These are phyloP conservation scores for Ganaspis sp. DNA, from an alignment of 1,140 invertebrate species.

Conservation along the genomic window DNA sequence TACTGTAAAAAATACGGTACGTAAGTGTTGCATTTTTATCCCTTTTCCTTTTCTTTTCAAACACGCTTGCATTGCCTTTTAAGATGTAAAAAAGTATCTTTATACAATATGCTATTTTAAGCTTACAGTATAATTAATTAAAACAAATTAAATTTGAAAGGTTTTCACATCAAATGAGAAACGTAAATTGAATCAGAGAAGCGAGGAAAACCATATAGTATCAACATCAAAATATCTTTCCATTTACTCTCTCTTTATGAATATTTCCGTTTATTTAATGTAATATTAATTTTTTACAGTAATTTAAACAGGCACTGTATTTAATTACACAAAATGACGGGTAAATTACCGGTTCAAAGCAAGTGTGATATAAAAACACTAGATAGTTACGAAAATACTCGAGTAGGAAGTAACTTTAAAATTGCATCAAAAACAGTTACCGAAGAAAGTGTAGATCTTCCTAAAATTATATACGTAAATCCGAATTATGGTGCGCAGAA, in stretches of 20 bases:
- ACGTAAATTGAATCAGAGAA: no score
- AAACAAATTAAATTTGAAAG: no score
- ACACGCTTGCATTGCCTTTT: no score
- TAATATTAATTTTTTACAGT: not conserved
- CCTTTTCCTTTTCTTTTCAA: not conserved
- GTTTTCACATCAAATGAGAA: no score
- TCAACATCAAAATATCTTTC: no score
- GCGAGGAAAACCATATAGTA: no score
- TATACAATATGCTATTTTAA: no score
- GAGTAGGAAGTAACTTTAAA: not conserved
- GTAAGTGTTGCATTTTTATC: not conserved
- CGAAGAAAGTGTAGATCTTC: not conserved
- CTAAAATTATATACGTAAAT: constrained; percentile 57
- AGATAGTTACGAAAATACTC: not conserved
- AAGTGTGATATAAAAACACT: not conserved
- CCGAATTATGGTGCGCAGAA: constrained; percentile 55
- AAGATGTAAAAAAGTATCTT: no score
- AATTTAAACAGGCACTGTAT: not conserved
- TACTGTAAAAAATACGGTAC: not conserved
- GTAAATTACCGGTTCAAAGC: not conserved
- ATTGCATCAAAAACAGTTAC: not conserved
- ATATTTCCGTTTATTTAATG: not conserved
- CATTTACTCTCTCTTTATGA: not conserved
- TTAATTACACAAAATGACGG: not conserved
- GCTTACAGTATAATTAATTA: no score